Evolutionary conservation across 1,140 invertebrate species (phyloP).

Genomic region (Adoxophyes honmai): DNA sequence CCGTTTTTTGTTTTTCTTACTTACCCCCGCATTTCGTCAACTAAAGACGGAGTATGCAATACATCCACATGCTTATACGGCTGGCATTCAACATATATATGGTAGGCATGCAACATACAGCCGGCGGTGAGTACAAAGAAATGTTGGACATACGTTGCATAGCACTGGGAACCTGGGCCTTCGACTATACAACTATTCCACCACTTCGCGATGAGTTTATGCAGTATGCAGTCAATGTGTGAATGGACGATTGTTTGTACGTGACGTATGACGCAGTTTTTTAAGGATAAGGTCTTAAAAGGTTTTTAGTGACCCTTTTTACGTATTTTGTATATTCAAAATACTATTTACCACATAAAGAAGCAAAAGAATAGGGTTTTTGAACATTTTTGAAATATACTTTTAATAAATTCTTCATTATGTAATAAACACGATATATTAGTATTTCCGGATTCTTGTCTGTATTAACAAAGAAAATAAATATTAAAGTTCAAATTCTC

Average conservation of each 20-base stretch:
- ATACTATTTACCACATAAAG: too few relatives aligned
- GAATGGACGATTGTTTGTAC: neutral
- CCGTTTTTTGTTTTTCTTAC: conserved; percentile 6
- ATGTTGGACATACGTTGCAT: conserved; percentile 56
- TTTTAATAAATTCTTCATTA: too few relatives aligned
- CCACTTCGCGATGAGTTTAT: conserved; percentile 54
- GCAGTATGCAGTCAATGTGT: conserved; percentile 19
- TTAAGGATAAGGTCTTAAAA: too few relatives aligned
- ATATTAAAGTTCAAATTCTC: too few relatives aligned
- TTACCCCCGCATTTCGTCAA: conserved; percentile 11
- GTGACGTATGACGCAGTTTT: too few relatives aligned
- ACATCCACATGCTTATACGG: conserved; percentile 16
- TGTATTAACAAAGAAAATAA: too few relatives aligned
- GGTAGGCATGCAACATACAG: conserved; percentile 22
- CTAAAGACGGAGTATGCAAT: conserved; percentile 37
- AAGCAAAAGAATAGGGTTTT: too few relatives aligned
- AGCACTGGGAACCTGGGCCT: conserved; percentile 51
- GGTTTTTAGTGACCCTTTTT: too few relatives aligned
- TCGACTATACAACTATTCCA: conserved; percentile 59
- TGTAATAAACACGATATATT: too few relatives aligned
- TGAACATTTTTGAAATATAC: too few relatives aligned
- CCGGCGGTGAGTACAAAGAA: conserved; percentile 58
- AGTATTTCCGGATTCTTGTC: too few relatives aligned
- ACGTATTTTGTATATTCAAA: too few relatives aligned
- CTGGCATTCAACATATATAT: conserved; percentile 5